Conservation (phyloP, 2,113 vertebrate species). For the Gasterosteus aculeatus region DNA sequence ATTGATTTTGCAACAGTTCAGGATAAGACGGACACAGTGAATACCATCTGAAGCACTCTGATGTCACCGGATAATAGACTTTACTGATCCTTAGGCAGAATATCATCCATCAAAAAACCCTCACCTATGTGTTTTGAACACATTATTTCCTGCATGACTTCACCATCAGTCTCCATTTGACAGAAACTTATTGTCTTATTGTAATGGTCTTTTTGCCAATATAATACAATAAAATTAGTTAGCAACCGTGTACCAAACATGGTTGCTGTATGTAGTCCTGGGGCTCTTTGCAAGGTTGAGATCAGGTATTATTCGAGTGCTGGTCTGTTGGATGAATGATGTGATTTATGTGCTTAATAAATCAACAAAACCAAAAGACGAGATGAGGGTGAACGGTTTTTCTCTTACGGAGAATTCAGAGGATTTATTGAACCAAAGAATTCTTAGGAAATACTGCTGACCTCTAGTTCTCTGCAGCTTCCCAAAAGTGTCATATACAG, state of each 20-base stretch:
- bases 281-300: not conserved
- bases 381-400: not conserved
- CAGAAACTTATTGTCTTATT: not conserved
- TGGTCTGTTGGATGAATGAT: not conserved
- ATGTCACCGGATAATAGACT: not conserved
- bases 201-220: not conserved
- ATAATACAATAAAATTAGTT: not conserved
- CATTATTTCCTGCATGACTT: constrained; percentile 4
- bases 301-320: not conserved
- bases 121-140: not conserved
- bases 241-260: not conserved
- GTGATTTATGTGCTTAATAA: constrained; percentile 22
- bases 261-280: not conserved
- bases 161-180: constrained; percentile 1
- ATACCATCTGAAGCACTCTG: not conserved
- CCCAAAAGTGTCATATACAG: not conserved
- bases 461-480: constrained; percentile 19
- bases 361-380: not conserved
- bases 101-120: not conserved
- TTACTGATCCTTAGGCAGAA: not conserved
- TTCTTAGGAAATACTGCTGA: constrained; percentile 39
- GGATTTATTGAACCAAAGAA: constrained; percentile 22
- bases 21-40: constrained; percentile 10
- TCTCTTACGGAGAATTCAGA: constrained; percentile 4
- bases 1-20: constrained; percentile 36